These are phyloP conservation scores for Diplogasteroides magnus DNA, from an alignment of 1,140 invertebrate species.

Conservation along the genomic window DNA sequence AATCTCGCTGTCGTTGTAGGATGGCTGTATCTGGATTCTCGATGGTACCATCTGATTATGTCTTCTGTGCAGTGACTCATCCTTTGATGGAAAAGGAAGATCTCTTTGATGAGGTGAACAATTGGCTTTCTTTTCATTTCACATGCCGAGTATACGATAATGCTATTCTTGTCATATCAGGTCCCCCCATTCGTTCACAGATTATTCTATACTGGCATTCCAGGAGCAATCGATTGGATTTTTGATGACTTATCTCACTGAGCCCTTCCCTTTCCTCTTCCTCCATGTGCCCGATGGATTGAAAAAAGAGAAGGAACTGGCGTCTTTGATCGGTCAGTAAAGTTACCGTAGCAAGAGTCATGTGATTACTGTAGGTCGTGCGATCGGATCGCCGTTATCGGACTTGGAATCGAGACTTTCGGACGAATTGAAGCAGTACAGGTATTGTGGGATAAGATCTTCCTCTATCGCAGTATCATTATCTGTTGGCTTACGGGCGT, in stretches of 20 bases:
- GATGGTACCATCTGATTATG: conserved; percentile 11
- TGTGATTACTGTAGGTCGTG: conserved; percentile 16
- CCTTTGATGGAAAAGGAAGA: neutral
- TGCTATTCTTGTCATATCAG: no score
- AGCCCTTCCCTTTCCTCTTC: conserved; percentile 31
- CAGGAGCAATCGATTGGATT: no score
- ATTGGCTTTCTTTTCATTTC: no score
- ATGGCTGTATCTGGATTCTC: neutral
- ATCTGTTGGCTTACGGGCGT: no score
- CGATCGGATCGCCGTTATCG: neutral
- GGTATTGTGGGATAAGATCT: neutral
- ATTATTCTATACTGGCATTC: no score
- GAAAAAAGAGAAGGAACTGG: conserved; percentile 33
- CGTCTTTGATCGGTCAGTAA: conserved; percentile 30
- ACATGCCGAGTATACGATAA: no score
- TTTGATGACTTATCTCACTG: no score
- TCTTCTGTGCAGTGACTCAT: conserved; percentile 4
- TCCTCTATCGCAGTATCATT: no score
- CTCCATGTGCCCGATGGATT: conserved; percentile 34
- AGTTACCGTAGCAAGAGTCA: conserved; percentile 7
- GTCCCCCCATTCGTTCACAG: no score
- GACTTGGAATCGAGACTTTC: conserved; percentile 2
- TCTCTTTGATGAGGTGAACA: neutral
- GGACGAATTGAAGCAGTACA: conserved; percentile 1
- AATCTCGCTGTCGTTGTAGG: conserved; percentile 1